Conservation (phyloP, 2,797 vertebrate species). For the Alauda arvensis region DNA sequence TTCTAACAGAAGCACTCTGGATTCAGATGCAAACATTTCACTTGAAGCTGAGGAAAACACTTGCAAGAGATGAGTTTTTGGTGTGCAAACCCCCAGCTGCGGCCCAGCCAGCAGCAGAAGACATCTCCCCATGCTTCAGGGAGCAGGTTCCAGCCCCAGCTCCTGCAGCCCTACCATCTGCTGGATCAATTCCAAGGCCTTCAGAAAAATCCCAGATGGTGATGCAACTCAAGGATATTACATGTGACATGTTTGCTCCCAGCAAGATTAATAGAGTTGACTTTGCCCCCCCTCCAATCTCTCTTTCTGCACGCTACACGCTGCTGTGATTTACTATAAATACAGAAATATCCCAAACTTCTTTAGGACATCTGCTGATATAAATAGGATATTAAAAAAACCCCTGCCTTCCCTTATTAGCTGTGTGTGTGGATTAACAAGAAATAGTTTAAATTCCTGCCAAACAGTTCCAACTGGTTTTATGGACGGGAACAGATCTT, state of each 20-base stretch:
- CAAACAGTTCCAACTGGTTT: conserved; percentile 35
- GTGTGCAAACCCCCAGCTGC: not conserved
- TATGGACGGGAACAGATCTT: not conserved
- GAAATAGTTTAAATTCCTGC: conserved; percentile 53
- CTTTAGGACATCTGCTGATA: conserved; percentile 35
- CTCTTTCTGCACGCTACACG: conserved; percentile 33
- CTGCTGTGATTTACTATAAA: conserved; percentile 39
- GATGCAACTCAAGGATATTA: conserved; percentile 45
- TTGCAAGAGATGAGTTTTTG: not conserved
- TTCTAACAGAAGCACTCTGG: not conserved
- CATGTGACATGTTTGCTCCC: conserved; percentile 41
- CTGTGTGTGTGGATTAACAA: conserved; percentile 31
- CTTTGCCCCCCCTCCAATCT: not conserved
- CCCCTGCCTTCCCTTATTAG: not conserved
- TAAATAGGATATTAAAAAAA: conserved; percentile 16
- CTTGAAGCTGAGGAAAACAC: not conserved
- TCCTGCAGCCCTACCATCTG: conserved; percentile 25
- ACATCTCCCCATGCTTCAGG: conserved; percentile 3
- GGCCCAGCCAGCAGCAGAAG: conserved; percentile 17
- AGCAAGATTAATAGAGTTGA: conserved; percentile 42
- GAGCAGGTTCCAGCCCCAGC: conserved; percentile 38
- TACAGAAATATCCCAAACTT: conserved; percentile 27
- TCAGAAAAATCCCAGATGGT: conserved; percentile 32
- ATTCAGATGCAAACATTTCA: not conserved
- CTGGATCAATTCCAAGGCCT: conserved; percentile 23